Evolutionary conservation across 2,888 invertebrate species (phyloP).

Genomic region (Tetanocera ferruginea): DNA sequence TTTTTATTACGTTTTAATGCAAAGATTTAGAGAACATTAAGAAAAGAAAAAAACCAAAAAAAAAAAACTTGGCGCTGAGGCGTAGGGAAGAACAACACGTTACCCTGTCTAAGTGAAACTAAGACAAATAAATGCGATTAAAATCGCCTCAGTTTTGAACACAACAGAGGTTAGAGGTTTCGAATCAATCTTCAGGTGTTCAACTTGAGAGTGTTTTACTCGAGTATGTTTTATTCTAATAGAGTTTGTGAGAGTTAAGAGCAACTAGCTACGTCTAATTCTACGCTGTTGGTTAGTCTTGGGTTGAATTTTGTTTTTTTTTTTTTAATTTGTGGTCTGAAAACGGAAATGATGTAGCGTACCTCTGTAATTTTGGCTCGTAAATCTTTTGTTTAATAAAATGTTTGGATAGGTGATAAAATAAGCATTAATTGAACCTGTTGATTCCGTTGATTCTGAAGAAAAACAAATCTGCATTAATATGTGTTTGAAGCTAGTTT

Average conservation of each 20-base stretch:
- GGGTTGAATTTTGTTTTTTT: constrained; percentile 22
- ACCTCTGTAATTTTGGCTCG: constrained; percentile 62
- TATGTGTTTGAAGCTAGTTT: neutral
- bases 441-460: constrained; percentile 22
- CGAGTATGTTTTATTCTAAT: constrained; percentile 58
- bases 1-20: constrained; percentile 23
- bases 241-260: constrained; percentile 52
- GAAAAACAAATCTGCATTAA: too few species aligned
- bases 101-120: neutral
- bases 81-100: too few species aligned
- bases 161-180: neutral
- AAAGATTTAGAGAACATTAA: constrained; percentile 2
- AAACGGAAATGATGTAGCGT: constrained; percentile 62
- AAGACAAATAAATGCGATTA: constrained; percentile 32
- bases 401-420: constrained; percentile 45
- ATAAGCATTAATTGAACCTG: constrained; percentile 38
- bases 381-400: constrained; percentile 53
- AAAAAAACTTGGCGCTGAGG: neutral
- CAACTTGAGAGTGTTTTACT: constrained; percentile 40
- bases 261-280: too few species aligned
- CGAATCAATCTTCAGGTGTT: constrained; percentile 27
- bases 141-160: constrained; percentile 22
- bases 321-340: neutral
- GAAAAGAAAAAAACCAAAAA: neutral
- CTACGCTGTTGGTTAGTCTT: constrained; percentile 40